phyloP scores from a whole-genome alignment of 1,140 invertebrate species.

The Asobara japonica region DNA sequence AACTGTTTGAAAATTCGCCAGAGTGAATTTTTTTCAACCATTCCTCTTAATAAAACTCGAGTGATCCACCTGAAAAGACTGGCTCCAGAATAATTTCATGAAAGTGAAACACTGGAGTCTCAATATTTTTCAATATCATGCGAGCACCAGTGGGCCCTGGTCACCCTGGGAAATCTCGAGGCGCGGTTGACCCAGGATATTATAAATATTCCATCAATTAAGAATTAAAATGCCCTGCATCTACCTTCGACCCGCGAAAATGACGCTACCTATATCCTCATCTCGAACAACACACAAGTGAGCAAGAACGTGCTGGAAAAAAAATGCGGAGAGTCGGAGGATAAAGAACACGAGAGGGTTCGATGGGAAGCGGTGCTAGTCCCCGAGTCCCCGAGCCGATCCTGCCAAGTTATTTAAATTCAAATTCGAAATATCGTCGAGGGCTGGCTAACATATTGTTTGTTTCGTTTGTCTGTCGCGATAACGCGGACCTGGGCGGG shows the following conservation, averaged over 20 bases:
- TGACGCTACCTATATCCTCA: slow-evolving; percentile 54
- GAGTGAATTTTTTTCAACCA: no score
- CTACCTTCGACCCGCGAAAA: slow-evolving; percentile 22
- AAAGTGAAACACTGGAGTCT: slow-evolving; percentile 44
- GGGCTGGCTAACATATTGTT: slow-evolving; percentile 68
- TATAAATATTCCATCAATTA: slow-evolving; percentile 61
- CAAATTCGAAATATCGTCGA: slow-evolving; percentile 68
- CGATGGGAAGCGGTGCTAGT: slow-evolving; percentile 43
- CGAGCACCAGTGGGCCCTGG: slow-evolving; percentile 36
- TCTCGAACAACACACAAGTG: slow-evolving; percentile 35
- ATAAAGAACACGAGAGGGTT: slow-evolving; percentile 44
- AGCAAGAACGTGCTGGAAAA: slow-evolving; percentile 39
- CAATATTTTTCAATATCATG: slow-evolving; percentile 58
- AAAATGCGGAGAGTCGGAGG: slow-evolving; percentile 41
- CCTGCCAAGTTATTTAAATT: slow-evolving; percentile 69
- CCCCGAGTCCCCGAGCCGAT: slow-evolving; percentile 67
- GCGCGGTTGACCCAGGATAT: slow-evolving; percentile 41
- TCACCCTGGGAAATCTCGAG: slow-evolving; percentile 57
- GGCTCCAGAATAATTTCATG: background rate
- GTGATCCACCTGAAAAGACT: background rate
- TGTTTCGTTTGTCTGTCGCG: slow-evolving; percentile 62
- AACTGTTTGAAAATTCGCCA: no score
- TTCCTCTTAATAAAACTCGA: no score
- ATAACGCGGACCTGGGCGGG: slow-evolving; percentile 31
- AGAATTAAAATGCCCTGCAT: slow-evolving; percentile 46